A percentile compares a stretch with the other conserved stretches of the same genome.
Evolutionary conservation across 2,113 vertebrate genomes (phyloP).

Genomic region (Microcebus griseorufus): DNA sequence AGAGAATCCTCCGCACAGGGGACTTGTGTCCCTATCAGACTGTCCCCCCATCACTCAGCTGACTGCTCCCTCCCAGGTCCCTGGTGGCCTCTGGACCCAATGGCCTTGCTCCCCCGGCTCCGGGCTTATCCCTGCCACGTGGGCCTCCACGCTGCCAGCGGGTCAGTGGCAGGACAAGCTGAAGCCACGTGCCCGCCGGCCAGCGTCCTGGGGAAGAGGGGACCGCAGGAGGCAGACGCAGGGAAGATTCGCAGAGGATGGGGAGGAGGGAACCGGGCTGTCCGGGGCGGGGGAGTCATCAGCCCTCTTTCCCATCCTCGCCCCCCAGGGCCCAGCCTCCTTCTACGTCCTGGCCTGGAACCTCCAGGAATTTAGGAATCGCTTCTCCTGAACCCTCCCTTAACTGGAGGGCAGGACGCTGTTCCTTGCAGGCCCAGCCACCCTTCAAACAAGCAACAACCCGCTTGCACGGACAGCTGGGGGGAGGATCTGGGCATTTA

Average conservation of each 20-base stretch:
- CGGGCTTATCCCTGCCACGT: background rate
- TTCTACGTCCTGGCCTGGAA: background rate
- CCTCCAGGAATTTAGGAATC: background rate
- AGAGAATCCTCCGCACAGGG: too few species aligned
- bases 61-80: background rate
- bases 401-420: rapidly evolving
- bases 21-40: background rate
- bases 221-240: background rate
- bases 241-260: background rate
- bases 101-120: background rate
- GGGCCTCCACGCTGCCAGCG: rapidly evolving
- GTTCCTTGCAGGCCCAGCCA: background rate
- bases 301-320: rapidly evolving
- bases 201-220: background rate
- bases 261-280: background rate
- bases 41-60: background rate
- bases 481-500: background rate
- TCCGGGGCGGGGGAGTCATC: background rate
- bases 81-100: background rate
- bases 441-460: background rate
- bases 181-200: background rate
- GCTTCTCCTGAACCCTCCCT: background rate
- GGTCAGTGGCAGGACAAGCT: background rate
- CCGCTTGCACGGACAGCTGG: background rate
- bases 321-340: too few species aligned